Evolutionary conservation across 2,113 vertebrate species (phyloP), one percentile per base, ranked within the genome.

Genomic region (Procavia capensis): DNA sequence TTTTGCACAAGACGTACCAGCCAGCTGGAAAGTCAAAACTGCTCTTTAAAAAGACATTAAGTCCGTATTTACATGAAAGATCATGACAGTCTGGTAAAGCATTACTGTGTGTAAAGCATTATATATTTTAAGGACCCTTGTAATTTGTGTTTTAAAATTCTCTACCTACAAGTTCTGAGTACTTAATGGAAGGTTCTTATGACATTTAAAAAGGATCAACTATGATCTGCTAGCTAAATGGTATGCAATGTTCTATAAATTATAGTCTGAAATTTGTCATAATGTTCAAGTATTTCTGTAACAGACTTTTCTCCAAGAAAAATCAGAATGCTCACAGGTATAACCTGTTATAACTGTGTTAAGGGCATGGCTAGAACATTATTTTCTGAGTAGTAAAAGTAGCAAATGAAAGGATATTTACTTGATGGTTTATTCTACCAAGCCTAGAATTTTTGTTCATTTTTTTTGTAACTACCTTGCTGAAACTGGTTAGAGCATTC

Each of bases 131-230:
- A 96, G 54, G 25, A 43, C 39, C 24, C 25, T 74, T 2, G 3
- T 93, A 94, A 93, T 91, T 95, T 95, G 93, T 39, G 57, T 84
- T 89, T 93, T 76, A 84, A 90, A 86, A 72, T 84, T 70, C 90
- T 68, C 87, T 84, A 50, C 57, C 41, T 87, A 6, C 70, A n/a
- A 9, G 4, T 14, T 91, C 66, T 50, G 31, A 80, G 86, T 54
- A 10, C 39, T 45, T 81, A 91, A 90, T 50, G 24, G n/a, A 76
- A 80, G 36, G 14, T 86, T 86, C 29, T 14, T 90, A 16, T 76
- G 41, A 80, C 36, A 45, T 91, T 93, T 91, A 50, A 90, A 76
- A 95, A 36, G 14, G 75, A 82, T 36, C 29, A 34, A 63, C 83
- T 64, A 72, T 47, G 91, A 89, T 70, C 78, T 85, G 72, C 88